phyloP scores from a whole-genome alignment of 2,113 vertebrate genomes.

The Vimba vimba region DNA sequence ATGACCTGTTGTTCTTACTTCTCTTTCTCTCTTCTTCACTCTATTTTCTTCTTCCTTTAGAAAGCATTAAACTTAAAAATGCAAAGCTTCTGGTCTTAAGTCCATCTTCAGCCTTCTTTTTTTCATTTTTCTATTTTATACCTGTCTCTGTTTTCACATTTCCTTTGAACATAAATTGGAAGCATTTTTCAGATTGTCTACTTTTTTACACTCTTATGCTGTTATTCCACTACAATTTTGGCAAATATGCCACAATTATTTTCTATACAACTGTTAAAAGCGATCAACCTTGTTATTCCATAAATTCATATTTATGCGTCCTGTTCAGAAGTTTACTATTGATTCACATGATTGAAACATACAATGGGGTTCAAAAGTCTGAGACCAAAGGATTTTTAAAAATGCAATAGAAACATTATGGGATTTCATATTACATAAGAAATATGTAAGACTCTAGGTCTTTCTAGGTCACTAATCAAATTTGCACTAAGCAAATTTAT shows the following conservation, averaged over 20 bases:
- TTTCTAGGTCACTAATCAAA: background rate
- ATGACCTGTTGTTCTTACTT: background rate
- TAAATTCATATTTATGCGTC: background rate
- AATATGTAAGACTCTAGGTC: background rate
- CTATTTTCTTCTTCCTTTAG: background rate
- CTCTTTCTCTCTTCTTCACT: background rate
- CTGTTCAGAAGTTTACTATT: background rate
- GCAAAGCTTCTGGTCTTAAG: background rate
- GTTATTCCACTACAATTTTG: background rate
- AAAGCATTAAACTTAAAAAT: constrained; percentile 15
- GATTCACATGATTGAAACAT: background rate
- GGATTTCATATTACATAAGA: background rate
- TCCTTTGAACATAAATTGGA: background rate
- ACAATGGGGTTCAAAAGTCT: background rate
- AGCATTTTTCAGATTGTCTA: constrained; percentile 16
- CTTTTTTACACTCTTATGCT: background rate
- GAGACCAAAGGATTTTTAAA: background rate
- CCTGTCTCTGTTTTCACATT: background rate
- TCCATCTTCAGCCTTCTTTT: background rate
- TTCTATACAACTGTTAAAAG: background rate
- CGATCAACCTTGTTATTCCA: background rate
- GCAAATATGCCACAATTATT: background rate
- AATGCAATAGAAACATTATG: background rate
- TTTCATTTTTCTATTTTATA: background rate
- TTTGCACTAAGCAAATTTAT: background rate